These are phyloP conservation scores for Drusus annulatus DNA, from an alignment of 1,140 invertebrate species.

Conservation along the genomic window DNA sequence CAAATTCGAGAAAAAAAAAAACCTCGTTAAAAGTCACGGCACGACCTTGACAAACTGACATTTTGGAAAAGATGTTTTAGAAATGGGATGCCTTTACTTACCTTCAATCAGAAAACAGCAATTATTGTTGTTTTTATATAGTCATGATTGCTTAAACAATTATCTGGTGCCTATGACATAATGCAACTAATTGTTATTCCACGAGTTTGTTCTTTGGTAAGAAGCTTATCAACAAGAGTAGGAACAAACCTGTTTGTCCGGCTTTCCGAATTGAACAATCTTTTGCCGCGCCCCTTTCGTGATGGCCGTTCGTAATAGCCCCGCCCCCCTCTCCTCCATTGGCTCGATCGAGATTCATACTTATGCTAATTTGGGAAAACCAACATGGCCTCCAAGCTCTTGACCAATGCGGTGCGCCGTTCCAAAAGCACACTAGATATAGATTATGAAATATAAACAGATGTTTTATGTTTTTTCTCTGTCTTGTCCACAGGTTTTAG, in stretches of 20 bases:
- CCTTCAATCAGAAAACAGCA: no score
- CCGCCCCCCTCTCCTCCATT: constrained; percentile 55
- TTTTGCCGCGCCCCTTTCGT: constrained; percentile 47
- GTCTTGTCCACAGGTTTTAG: neutral
- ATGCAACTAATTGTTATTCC: neutral
- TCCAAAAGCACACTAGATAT: constrained; percentile 8
- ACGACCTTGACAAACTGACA: no score
- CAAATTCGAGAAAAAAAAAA: no score
- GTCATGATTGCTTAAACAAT: no score
- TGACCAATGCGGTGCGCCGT: constrained; percentile 62
- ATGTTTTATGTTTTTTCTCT: constrained; percentile 3
- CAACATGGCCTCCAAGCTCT: constrained; percentile 65
- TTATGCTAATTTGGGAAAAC: constrained; percentile 65
- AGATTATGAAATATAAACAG: constrained; percentile 29
- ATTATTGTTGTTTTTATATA: no score
- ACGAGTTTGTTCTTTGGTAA: neutral
- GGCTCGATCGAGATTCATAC: constrained; percentile 50
- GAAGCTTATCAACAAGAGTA: neutral
- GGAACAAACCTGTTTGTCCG: constrained; percentile 26
- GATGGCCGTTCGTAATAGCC: constrained; percentile 51
- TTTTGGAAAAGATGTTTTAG: no score
- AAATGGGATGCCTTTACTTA: no score
- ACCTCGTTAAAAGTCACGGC: no score
- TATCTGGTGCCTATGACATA: neutral
- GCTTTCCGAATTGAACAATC: constrained; percentile 44